These are phyloP conservation scores for Vireo altiloquus DNA, from an alignment of 2,113 vertebrate genomes.

Conservation along the genomic window DNA sequence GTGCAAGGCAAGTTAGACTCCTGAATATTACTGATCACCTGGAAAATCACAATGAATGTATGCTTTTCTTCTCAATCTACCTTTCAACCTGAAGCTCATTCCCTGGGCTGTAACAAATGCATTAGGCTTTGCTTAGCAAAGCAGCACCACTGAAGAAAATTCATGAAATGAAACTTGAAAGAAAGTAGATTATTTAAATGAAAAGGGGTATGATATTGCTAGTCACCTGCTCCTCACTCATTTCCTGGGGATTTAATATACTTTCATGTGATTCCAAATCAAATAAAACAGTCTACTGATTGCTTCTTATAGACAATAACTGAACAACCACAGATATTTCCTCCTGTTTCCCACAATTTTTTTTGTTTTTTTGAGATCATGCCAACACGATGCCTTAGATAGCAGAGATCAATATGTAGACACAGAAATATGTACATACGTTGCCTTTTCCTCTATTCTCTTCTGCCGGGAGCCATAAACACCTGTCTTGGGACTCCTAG, in stretches of 20 bases:
- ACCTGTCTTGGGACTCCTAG: background rate
- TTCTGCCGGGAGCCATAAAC: background rate
- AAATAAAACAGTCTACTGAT: background rate
- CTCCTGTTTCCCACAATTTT: background rate
- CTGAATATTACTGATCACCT: constrained; percentile 50
- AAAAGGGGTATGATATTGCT: background rate
- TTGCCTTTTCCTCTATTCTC: background rate
- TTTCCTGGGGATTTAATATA: background rate
- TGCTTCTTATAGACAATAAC: background rate
- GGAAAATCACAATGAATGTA: constrained; percentile 28
- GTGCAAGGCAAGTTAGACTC: constrained; percentile 5
- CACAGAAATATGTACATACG: background rate
- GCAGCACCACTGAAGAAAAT: background rate
- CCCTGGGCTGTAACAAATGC: constrained; percentile 7
- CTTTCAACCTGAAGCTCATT: constrained; percentile 13
- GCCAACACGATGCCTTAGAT: background rate
- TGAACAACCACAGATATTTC: background rate
- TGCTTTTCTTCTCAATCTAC: constrained; percentile 17
- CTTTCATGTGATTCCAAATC: background rate
- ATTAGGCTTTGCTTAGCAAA: constrained; percentile 30
- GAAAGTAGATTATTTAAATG: background rate
- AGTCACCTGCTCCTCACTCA: background rate
- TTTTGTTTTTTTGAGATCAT: background rate
- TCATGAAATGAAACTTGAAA: constrained; percentile 9
- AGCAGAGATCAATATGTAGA: background rate